phyloP scores from a whole-genome alignment of 1,140 invertebrate genomes.

The Elysia chlorotica region DNA sequence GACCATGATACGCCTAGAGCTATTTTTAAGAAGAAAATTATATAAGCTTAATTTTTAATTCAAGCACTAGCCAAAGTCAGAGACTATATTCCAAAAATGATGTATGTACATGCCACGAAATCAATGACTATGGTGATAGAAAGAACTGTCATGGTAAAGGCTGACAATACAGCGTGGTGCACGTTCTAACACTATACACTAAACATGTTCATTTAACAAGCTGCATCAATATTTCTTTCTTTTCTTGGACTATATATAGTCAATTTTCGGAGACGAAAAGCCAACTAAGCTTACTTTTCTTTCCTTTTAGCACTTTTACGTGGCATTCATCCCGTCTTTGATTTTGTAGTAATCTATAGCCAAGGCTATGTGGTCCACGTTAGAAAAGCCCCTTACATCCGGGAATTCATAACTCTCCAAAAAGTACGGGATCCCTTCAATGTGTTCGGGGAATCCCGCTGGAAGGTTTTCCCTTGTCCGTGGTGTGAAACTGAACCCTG shows the following conservation, averaged over 20 bases:
- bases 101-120: no score
- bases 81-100: no score
- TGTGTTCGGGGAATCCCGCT: constrained; percentile 79
- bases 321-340: background rate
- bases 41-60: no score
- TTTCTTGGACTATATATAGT: background rate
- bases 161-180: no score
- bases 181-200: no score
- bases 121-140: no score
- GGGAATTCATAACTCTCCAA: constrained; percentile 80
- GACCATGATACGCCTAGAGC: no score
- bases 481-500: constrained; percentile 78
- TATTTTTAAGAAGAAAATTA: no score
- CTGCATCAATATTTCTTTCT: background rate
- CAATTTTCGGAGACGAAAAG: background rate
- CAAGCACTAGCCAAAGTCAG: no score
- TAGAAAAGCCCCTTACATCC: constrained; percentile 32
- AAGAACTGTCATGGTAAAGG: no score
- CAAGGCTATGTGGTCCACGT: constrained; percentile 71
- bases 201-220: background rate
- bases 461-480: constrained; percentile 79
- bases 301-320: background rate
- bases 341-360: constrained; percentile 54
- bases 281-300: no score
- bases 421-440: constrained; percentile 84